These are phyloP conservation scores for Spinus olivaceus DNA, from an alignment of 2,797 vertebrate genomes.

Conservation along the genomic window DNA sequence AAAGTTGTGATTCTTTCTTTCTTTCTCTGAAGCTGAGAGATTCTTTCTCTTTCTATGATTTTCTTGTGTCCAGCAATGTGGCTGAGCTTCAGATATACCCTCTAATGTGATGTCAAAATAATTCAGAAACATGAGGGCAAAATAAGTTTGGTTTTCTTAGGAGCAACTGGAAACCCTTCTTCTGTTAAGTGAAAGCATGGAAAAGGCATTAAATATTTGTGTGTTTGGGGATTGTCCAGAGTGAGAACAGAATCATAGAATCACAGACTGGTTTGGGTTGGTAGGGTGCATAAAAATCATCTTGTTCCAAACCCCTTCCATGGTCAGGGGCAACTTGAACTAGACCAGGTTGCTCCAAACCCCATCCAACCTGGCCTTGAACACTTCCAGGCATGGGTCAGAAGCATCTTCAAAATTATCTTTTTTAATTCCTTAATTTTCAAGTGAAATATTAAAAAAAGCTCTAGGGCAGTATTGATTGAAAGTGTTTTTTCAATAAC, in stretches of 20 bases:
- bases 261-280: background rate
- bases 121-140: background rate
- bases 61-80: background rate
- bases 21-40: background rate
- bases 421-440: background rate
- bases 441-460: background rate
- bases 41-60: background rate
- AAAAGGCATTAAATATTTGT: background rate
- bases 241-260: background rate
- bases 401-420: background rate
- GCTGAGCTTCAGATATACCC: background rate
- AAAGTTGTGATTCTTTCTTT: background rate
- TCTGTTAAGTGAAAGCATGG: background rate
- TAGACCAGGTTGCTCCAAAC: background rate
- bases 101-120: background rate
- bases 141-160: background rate
- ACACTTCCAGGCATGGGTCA: background rate
- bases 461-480: background rate
- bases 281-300: rapidly evolving
- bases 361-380: background rate
- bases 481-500: background rate
- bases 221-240: background rate
- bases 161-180: background rate
- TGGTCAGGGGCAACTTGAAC: background rate
- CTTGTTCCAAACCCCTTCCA: background rate